phyloP scores from a whole-genome alignment of 2,113 vertebrate species.

The Anhinga rufa region DNA sequence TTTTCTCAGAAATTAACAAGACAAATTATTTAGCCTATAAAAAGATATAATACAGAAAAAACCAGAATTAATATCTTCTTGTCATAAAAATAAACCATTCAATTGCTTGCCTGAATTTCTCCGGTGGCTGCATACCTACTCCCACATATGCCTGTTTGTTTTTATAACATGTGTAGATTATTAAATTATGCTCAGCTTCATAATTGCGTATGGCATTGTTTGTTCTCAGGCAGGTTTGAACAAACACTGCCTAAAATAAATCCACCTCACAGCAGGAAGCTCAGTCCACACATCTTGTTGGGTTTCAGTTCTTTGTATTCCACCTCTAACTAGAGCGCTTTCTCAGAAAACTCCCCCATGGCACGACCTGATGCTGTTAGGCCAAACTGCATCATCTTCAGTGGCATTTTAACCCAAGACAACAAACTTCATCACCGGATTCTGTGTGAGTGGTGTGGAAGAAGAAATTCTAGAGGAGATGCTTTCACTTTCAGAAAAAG shows the following conservation, averaged over 20 bases:
- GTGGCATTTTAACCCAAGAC: neutral
- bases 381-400: neutral
- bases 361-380: neutral
- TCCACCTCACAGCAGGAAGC: neutral
- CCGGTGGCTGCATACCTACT: neutral
- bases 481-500: neutral
- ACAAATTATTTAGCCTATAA: neutral
- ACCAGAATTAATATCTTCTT: neutral
- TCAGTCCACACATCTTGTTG: accelerated
- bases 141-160: neutral
- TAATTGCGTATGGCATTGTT: neutral
- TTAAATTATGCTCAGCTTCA: neutral
- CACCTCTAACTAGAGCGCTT: neutral
- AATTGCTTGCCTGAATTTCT: neutral
- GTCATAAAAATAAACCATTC: neutral
- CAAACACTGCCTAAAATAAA: neutral
- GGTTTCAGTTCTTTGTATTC: neutral
- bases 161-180: neutral
- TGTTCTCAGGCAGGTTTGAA: neutral
- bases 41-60: neutral
- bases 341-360: neutral
- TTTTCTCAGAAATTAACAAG: neutral
- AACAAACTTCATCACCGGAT: neutral
- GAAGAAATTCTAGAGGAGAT: neutral
- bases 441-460: neutral